Evolutionary conservation across 2,113 vertebrate genomes (phyloP), one percentile per base, ranked within the genome.

Genomic region (Aleadryas rufinucha): DNA sequence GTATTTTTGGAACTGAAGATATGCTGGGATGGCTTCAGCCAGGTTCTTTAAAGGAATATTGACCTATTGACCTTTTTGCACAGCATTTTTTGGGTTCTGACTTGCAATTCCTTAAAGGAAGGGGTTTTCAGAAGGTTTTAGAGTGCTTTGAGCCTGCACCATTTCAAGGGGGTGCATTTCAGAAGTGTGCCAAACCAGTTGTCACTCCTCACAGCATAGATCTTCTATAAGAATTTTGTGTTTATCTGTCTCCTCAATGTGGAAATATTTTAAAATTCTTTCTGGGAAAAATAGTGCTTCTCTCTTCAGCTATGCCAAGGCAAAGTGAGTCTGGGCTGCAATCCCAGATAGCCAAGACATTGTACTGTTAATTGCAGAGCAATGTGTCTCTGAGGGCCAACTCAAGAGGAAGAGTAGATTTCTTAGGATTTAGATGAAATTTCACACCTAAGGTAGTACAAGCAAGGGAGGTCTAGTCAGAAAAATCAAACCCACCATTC

Each of bases 121-220:
- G 5, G 4, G 1, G 5, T 22, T 86, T 76, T 77, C 50, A 60
- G 31, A 74, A 66, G 17, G 27, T 53, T 84, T 94, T 44, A 52
- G 24, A 3, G 11, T 54, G 31, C 21, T 85, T 42, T 84, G 33
- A 66, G 54, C 24, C 10, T 52, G 13, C 16, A 30, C 11, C 0
- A 0, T 52, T 72, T 41, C 33, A 60, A 33, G 8, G 17, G 12
- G 7, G 2, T 50, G 4, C 7, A 28, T 16, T 17, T 86, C 50
- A 42, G 35, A 68, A 64, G 1, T 16, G n/a, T 17, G 10, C 27
- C 70, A 93, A 63, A 70, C 28, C 19, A 60, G 10, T 30, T 41
- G 15, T 47, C 17, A 31, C 21, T 59, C 28, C 24, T 75, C 19
- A 21, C 3, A 87, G 24, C 0, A 0, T 1, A 77, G 54, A 26